Conservation (phyloP, 2,113 vertebrate genomes). For the Eubucco bourcierii region DNA sequence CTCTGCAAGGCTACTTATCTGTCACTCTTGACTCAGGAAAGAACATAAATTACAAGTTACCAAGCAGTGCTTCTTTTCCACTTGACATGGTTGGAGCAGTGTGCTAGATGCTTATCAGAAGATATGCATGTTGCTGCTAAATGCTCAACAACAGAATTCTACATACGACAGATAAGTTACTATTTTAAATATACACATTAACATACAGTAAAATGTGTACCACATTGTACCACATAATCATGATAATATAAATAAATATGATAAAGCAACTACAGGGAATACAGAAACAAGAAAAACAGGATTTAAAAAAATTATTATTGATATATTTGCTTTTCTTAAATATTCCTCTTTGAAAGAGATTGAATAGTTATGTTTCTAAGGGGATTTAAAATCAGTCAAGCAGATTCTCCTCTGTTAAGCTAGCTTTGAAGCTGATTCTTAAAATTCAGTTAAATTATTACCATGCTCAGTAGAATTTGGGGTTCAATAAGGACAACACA, state of each 20-base stretch:
- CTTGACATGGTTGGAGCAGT: not conserved
- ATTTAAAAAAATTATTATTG: not conserved
- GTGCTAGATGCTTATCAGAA: not conserved
- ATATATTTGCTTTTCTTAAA: not conserved
- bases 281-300: not conserved
- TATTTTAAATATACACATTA: not conserved
- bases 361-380: not conserved
- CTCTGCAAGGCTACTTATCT: not conserved
- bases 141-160: not conserved
- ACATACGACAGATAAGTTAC: not conserved
- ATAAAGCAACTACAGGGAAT: not conserved
- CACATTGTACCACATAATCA: not conserved
- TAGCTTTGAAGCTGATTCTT: not conserved
- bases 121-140: not conserved
- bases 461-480: not conserved
- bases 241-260: not conserved
- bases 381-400: not conserved
- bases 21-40: not conserved
- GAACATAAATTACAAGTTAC: not conserved
- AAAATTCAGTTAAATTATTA: slow-evolving; percentile 25
- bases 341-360: not conserved
- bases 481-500: not conserved
- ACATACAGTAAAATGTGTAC: not conserved
- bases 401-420: not conserved
- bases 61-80: not conserved